A percentile compares a stretch with the other conserved stretches of the same genome.
Evolutionary conservation across 2,888 invertebrate genomes (phyloP).

Genomic region (Troilus luridus): DNA sequence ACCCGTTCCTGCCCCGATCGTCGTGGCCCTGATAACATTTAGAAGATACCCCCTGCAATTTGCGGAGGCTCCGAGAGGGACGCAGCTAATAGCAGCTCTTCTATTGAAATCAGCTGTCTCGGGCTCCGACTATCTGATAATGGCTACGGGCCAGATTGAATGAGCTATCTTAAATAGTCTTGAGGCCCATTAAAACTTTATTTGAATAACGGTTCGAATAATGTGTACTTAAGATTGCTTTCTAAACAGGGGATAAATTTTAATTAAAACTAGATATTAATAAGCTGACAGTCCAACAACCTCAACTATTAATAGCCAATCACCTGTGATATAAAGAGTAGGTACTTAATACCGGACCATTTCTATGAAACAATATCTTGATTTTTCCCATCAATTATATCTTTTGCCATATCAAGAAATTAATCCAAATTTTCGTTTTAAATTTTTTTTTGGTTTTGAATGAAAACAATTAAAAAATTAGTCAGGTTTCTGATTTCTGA

Average conservation of each 20-base stretch:
- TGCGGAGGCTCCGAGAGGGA: background rate
- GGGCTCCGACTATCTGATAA: background rate
- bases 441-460: too few species aligned
- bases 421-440: too few species aligned
- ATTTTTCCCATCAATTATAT: too few species aligned
- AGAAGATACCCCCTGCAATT: conserved; percentile 36
- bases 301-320: too few species aligned
- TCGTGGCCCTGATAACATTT: conserved; percentile 4
- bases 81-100: conserved; percentile 13
- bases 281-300: too few species aligned
- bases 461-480: too few species aligned
- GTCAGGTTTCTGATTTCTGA: too few species aligned
- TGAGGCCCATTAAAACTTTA: background rate
- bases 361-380: too few species aligned
- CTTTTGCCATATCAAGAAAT: too few species aligned
- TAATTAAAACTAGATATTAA: background rate
- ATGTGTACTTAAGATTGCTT: background rate
- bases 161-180: background rate
- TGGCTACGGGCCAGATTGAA: background rate
- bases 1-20: background rate
- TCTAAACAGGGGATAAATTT: background rate
- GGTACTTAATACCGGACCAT: too few species aligned
- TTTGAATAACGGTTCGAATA: background rate
- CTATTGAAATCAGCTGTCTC: conserved; percentile 33
- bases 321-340: too few species aligned